Conservation (phyloP, 2,888 invertebrate genomes). For the Catocala fraxini region DNA sequence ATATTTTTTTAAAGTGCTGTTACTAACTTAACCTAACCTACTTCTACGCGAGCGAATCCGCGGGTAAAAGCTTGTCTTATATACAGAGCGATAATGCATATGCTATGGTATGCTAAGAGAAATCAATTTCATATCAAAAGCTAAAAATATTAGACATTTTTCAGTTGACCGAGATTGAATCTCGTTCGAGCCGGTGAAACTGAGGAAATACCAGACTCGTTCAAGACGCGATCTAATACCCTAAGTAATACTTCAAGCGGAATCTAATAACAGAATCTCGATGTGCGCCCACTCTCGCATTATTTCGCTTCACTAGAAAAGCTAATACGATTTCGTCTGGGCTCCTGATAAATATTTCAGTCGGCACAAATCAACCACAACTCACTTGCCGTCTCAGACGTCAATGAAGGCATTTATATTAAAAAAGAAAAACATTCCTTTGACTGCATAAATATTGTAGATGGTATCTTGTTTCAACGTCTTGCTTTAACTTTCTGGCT, state of each 20-base stretch:
- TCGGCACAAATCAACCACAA: constrained; percentile 17
- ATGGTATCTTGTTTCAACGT: constrained; percentile 20
- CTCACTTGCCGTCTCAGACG: constrained; percentile 9
- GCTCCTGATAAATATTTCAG: constrained; percentile 25
- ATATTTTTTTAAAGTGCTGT: no score
- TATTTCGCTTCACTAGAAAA: constrained; percentile 13
- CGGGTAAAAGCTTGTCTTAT: no score
- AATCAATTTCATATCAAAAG: no score
- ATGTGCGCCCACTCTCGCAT: background rate
- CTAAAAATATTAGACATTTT: no score
- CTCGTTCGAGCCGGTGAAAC: no score
- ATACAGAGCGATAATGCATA: no score
- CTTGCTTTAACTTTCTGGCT: constrained; percentile 10
- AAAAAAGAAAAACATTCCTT: constrained; percentile 5
- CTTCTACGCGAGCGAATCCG: no score
- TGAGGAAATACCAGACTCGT: no score
- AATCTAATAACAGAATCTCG: constrained; percentile 13
- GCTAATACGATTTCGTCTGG: constrained; percentile 17
- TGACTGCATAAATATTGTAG: constrained; percentile 5
- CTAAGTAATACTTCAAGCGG: constrained; percentile 5
- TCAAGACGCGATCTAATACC: background rate
- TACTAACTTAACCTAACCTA: no score
- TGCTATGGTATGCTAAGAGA: no score
- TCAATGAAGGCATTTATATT: constrained; percentile 17
- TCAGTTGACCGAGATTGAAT: no score